phyloP scores from a whole-genome alignment of 2,797 vertebrate species.

The Danio kyathit region DNA sequence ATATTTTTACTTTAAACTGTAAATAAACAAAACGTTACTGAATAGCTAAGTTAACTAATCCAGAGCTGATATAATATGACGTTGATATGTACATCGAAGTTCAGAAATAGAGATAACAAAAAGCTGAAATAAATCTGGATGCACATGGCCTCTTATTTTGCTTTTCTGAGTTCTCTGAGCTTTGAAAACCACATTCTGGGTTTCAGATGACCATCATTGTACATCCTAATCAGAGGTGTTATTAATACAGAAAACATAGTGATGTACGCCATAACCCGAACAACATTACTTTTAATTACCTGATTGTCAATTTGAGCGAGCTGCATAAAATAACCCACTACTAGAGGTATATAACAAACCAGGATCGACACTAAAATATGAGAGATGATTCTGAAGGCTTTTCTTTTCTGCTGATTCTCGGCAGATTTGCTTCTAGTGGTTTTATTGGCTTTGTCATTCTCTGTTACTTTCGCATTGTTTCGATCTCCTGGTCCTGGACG shows the following conservation, averaged over 20 bases:
- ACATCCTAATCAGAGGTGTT: constrained; percentile 6
- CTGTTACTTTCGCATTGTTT: neutral
- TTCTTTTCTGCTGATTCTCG: constrained; percentile 53
- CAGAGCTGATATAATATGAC: too few species aligned
- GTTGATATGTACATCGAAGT: neutral
- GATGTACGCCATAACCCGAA: neutral
- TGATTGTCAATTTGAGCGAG: neutral
- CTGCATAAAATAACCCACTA: neutral
- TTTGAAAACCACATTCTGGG: neutral
- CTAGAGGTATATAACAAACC: constrained; percentile 32
- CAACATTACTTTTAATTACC: neutral
- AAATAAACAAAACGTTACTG: neutral
- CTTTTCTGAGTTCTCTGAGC: neutral
- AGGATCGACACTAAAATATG: constrained; percentile 11
- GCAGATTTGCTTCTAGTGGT: constrained; percentile 1
- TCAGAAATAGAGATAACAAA: neutral
- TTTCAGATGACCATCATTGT: constrained; percentile 17
- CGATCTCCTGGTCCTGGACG: neutral
- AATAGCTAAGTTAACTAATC: neutral
- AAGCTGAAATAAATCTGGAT: neutral
- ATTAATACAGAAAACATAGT: constrained; percentile 8
- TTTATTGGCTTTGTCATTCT: neutral
- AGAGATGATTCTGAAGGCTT: constrained; percentile 42
- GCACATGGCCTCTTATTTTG: neutral
- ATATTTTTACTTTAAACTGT: too few species aligned